A percentile compares a stretch with the other conserved stretches of the same genome.
Evolutionary conservation across 2,113 vertebrate genomes (phyloP).

Genomic region (Anguilla japonica): DNA sequence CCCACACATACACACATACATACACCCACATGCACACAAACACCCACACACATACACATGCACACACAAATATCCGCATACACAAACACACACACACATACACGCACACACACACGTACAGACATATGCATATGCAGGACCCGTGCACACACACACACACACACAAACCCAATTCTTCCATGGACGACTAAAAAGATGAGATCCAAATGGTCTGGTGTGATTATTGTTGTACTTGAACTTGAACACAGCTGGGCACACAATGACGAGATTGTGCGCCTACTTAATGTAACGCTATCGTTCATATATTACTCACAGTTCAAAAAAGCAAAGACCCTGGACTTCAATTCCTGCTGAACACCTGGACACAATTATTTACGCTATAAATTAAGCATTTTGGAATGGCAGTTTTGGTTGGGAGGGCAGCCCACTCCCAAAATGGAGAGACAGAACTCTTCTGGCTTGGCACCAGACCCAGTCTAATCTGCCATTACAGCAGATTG

Average conservation of each 20-base stretch:
- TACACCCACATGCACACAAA: not conserved
- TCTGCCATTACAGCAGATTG: conserved; percentile 55
- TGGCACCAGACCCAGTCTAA: conserved; percentile 46
- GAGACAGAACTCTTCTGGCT: conserved; percentile 51
- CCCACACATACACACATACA: too few relatives aligned
- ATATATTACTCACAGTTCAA: conserved; percentile 46
- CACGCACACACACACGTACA: not conserved
- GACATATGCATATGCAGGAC: too few relatives aligned
- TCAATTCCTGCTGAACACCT: conserved; percentile 64
- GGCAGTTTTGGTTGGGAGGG: conserved; percentile 54
- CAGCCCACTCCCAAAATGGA: conserved; percentile 42
- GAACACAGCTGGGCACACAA: conserved; percentile 14
- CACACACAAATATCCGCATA: conserved; percentile 21
- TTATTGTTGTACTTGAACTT: conserved; percentile 33
- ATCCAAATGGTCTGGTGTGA: conserved; percentile 6
- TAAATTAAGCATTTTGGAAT: conserved; percentile 53
- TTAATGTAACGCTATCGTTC: conserved; percentile 37
- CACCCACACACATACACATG: not conserved
- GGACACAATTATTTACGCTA: conserved; percentile 41
- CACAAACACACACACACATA: conserved; percentile 17
- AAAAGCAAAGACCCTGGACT: conserved; percentile 49
- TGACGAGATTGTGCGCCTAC: conserved; percentile 46
- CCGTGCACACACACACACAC: not conserved
- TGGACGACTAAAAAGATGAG: conserved; percentile 6
- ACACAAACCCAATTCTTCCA: not conserved